Percentiles rank a stretch among this genome's conserved stretches.
phyloP scores from a whole-genome alignment of 2,113 vertebrate species.

The Aldabrachelys gigantea region DNA sequence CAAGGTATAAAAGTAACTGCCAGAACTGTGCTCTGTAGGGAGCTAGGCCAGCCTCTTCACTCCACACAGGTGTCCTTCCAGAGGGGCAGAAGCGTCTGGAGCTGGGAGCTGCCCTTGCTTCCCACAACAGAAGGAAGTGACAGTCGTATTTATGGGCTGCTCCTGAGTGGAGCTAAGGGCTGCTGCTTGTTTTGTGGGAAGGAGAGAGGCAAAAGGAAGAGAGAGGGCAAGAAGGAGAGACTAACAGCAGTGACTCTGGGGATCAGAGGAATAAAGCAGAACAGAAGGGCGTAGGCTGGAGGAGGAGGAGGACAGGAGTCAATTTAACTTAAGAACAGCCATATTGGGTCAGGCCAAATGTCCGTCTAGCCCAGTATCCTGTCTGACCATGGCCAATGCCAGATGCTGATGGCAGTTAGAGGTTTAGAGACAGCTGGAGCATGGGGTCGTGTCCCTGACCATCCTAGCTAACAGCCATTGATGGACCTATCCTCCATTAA shows the following conservation, averaged over 20 bases:
- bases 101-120: not conserved
- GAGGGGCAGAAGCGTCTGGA: not conserved
- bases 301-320: not conserved
- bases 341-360: too few relatives aligned
- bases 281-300: not conserved
- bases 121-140: not conserved
- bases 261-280: not conserved
- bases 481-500: not conserved
- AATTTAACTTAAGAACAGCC: too few relatives aligned
- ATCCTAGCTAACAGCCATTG: not conserved
- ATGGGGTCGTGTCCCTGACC: not conserved
- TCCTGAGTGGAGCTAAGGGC: not conserved
- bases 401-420: not conserved
- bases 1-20: not conserved
- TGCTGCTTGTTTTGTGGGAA: not conserved
- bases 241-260: not conserved
- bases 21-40: not conserved
- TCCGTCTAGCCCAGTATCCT: too few relatives aligned
- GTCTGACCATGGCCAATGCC: too few relatives aligned
- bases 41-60: rapidly evolving
- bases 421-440: not conserved
- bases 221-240: not conserved
- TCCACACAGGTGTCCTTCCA: not conserved
- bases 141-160: not conserved
- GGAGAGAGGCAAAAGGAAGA: not conserved